A percentile compares a stretch with the other conserved stretches of the same genome.
phyloP scores from a whole-genome alignment of 2,888 invertebrate genomes.

The Ceraclea dissimilis region DNA sequence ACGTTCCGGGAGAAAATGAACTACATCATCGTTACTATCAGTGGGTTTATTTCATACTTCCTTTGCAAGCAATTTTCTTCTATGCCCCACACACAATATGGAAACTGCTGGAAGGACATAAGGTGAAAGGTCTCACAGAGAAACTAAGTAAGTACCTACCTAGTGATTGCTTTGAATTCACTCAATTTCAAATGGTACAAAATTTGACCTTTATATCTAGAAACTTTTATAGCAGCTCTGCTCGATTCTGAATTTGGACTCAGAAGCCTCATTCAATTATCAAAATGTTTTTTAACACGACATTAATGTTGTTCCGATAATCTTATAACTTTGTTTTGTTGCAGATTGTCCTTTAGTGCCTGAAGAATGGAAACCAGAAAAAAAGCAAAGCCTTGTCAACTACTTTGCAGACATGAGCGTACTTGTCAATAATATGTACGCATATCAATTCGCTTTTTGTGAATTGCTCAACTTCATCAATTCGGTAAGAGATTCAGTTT shows the following conservation, averaged over 20 bases:
- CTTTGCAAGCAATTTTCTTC: conserved; percentile 59
- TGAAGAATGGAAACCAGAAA: conserved; percentile 48
- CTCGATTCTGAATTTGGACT: too few relatives aligned
- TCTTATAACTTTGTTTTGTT: too few relatives aligned
- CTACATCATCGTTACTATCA: conserved; percentile 60
- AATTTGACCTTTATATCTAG: too few relatives aligned
- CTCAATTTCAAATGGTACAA: neutral
- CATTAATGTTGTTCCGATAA: too few relatives aligned
- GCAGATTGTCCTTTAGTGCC: conserved; percentile 49
- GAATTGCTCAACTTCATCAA: conserved; percentile 67
- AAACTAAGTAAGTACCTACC: conserved; percentile 49
- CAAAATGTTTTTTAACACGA: too few relatives aligned
- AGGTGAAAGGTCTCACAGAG: conserved; percentile 51
- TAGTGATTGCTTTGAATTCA: neutral
- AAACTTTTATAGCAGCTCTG: too few relatives aligned
- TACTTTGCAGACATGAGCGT: conserved; percentile 51
- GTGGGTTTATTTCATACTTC: conserved; percentile 64
- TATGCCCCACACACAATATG: conserved; percentile 64
- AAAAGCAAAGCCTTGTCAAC: conserved; percentile 48
- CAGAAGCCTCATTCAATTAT: too few relatives aligned
- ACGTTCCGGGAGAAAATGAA: conserved; percentile 35
- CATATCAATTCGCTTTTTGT: conserved; percentile 58
- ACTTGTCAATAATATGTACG: conserved; percentile 56
- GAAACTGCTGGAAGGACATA: conserved; percentile 64
- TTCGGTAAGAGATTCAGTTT: conserved; percentile 49